Evolutionary conservation across 2,888 invertebrate species (phyloP), one percentile per base, ranked within the genome.

Genomic region (Congeria kusceri): DNA sequence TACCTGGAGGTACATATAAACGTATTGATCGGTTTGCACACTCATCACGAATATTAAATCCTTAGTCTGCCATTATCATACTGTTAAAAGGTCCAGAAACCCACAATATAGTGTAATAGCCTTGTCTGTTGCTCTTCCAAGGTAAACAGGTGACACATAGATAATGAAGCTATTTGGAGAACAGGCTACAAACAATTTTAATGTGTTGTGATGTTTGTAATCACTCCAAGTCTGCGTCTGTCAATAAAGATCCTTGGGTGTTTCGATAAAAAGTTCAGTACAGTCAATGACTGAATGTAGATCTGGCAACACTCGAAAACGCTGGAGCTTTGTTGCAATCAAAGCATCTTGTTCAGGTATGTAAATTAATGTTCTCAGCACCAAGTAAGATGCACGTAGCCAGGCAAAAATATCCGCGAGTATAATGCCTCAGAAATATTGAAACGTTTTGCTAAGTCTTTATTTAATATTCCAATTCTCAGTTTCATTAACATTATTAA

Each of bases 191-290:
- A 87, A 47, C 18, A 79, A 25, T 62, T 86, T 87, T 1, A 75
- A 23, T 15, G 86, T 87, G 65, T 86, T 86, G 67, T 85, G 83
- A 39, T 87, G 80, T 63, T 87, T 87, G 61, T 85, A 84, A 39
- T 84, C 78, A 47, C 80, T 77, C 83, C 77, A 86, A 20, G 83
- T 81, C 5, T 59, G 57, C 46, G 59, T 72, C 32, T 83, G 84
- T 18, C 80, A 58, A 3, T 57, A 49, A 4, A 83, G 49, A 47
- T 85, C 77, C 25, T 76, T 66, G 27, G 85, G 85, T 25, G 69
- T 75, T 46, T 84, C 77, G 49, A 83, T 79, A 39, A 83, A 84
- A 3, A 80, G 18, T 28, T 80, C 65, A 1, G 80, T 76, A 32
- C 76, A 80, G 57, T 80, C 76, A 9, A 76, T 79, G 3, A 82